A percentile compares a stretch with the other conserved stretches of the same genome.
These are phyloP conservation scores for Euschistus heros DNA, from an alignment of 1,140 invertebrate genomes.

Conservation along the genomic window DNA sequence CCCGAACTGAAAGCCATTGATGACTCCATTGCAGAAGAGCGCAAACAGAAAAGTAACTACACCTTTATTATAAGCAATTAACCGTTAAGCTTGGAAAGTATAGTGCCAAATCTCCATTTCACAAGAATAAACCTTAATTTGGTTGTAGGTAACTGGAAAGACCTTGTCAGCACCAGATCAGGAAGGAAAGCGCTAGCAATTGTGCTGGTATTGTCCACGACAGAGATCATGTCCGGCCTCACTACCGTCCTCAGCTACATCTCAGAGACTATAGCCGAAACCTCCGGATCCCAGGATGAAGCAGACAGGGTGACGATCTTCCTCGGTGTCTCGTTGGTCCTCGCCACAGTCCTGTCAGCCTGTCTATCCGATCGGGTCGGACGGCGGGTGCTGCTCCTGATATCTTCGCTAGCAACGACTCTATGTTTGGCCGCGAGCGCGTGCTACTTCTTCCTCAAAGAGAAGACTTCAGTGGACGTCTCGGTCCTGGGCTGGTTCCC, in stretches of 20 bases:
- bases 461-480: conserved; percentile 20
- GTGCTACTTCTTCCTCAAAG: conserved; percentile 19
- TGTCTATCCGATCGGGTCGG: conserved; percentile 33
- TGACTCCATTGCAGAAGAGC: conserved; percentile 24
- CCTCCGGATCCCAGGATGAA: conserved; percentile 19
- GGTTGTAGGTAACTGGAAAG: conserved; percentile 16
- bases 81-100: too few relatives aligned
- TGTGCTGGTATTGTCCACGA: conserved; percentile 26
- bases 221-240: conserved; percentile 29
- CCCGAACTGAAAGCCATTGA: conserved; percentile 28
- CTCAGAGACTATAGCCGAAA: conserved; percentile 24
- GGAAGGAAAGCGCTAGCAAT: conserved; percentile 27
- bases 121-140: too few relatives aligned
- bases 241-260: conserved; percentile 29
- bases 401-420: conserved; percentile 29
- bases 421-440: conserved; percentile 17
- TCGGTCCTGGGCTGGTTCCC: conserved; percentile 31
- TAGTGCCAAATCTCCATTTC: too few relatives aligned
- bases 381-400: conserved; percentile 37
- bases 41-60: conserved; percentile 7
- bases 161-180: conserved; percentile 22
- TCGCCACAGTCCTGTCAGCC: conserved; percentile 30
- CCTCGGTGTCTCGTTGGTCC: conserved; percentile 20
- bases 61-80: too few relatives aligned
- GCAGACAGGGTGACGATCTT: conserved; percentile 29